Evolutionary conservation across 2,888 invertebrate species (phyloP).

Genomic region (Plebejus anna): DNA sequence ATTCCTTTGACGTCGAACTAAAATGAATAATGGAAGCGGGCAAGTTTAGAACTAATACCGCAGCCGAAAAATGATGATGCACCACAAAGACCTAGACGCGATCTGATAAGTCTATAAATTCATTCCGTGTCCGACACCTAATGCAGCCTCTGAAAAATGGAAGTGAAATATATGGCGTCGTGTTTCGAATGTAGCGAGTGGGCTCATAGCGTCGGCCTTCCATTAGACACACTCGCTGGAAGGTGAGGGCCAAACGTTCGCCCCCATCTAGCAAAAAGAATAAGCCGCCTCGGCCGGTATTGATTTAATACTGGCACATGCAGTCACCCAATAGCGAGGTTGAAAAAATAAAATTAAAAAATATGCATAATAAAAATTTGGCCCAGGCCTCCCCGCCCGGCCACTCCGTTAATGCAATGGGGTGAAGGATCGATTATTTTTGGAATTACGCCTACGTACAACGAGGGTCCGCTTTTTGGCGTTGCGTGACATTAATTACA

Average conservation of each 20-base stretch:
- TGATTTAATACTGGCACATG: constrained; percentile 62
- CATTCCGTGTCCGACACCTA: constrained; percentile 41
- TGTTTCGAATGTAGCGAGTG: constrained; percentile 39
- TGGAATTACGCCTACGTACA: constrained; percentile 51
- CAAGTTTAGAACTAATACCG: constrained; percentile 31
- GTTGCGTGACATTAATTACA: constrained; percentile 40
- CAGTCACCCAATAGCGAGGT: constrained; percentile 52
- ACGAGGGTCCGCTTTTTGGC: constrained; percentile 37
- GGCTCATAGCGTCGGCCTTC: constrained; percentile 45
- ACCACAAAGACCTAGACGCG: constrained; percentile 25
- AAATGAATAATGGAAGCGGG: constrained; percentile 37
- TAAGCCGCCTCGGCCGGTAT: constrained; percentile 52
- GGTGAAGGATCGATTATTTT: constrained; percentile 64
- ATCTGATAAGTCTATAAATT: constrained; percentile 28
- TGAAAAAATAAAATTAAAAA: constrained; percentile 74
- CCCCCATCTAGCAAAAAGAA: constrained; percentile 53
- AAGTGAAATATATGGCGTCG: constrained; percentile 38
- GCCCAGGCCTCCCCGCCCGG: constrained; percentile 62
- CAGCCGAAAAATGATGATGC: constrained; percentile 12
- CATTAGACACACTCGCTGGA: constrained; percentile 49
- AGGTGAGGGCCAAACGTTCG: constrained; percentile 48
- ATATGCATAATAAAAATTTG: constrained; percentile 67
- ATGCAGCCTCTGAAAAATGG: constrained; percentile 36
- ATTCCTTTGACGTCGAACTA: constrained; percentile 37
- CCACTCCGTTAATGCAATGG: constrained; percentile 54